These are phyloP conservation scores for mouse (Mus musculus) DNA, from an alignment of 2,113 vertebrate species.

Conservation along the genomic window DNA sequence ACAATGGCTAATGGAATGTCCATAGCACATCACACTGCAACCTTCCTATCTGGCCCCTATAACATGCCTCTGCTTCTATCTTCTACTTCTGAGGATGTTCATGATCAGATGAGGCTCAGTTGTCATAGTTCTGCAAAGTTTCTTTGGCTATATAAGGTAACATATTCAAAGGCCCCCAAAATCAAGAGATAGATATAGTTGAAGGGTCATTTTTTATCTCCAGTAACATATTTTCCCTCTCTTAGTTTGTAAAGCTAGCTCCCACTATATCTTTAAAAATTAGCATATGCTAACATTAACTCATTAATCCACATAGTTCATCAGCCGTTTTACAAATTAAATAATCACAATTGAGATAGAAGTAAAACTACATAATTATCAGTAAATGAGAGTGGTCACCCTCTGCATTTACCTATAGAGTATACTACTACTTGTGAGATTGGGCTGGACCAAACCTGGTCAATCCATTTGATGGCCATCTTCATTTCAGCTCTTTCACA, in stretches of 20 bases:
- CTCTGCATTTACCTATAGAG: not conserved
- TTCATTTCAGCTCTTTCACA: not conserved
- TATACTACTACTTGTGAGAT: not conserved
- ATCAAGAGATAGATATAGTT: not conserved
- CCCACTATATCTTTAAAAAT: not conserved
- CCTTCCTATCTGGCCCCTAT: not conserved
- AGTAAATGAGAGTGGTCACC: not conserved
- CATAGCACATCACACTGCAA: not conserved
- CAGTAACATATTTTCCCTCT: not conserved
- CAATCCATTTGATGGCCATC: not conserved
- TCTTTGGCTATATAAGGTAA: not conserved
- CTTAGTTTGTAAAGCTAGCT: not conserved
- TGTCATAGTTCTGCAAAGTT: not conserved
- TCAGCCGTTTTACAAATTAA: conserved; percentile 4
- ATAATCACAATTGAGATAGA: not conserved
- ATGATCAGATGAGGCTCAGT: not conserved
- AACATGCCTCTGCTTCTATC: not conserved
- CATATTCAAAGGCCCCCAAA: not conserved
- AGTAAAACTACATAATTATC: not conserved
- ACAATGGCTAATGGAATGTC: not conserved
- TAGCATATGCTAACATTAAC: not conserved
- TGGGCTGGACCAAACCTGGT: not conserved
- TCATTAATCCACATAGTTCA: not conserved
- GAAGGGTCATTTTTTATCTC: not conserved
- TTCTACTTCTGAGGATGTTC: not conserved